These are phyloP conservation scores for Harpalus rufipes DNA, from an alignment of 2,888 invertebrate genomes.

Conservation along the genomic window DNA sequence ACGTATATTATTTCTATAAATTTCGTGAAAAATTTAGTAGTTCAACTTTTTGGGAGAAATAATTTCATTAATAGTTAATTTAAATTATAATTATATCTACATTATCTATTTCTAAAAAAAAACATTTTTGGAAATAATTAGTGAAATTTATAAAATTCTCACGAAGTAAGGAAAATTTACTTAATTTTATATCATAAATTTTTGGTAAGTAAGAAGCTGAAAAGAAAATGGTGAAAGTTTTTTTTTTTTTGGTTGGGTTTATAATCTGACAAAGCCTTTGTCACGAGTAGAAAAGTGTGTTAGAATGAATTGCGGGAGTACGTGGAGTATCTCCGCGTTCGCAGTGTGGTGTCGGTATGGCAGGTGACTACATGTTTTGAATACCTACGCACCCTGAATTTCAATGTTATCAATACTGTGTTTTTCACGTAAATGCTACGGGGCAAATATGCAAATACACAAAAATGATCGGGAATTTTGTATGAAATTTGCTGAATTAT, in stretches of 20 bases:
- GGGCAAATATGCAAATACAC: neutral
- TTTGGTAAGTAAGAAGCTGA: neutral
- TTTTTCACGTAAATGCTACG: neutral
- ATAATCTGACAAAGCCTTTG: neutral
- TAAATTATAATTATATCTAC: too few species aligned
- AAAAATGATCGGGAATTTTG: conserved; percentile 11
- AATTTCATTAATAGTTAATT: too few species aligned
- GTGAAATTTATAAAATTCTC: neutral
- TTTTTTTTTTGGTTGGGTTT: neutral
- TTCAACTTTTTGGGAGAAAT: too few species aligned
- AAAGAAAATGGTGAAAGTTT: neutral
- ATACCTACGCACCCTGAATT: neutral
- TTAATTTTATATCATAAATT: neutral
- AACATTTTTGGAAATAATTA: neutral
- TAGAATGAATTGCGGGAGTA: conserved; percentile 18
- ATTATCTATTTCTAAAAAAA: neutral
- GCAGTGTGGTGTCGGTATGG: neutral
- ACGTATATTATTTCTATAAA: too few species aligned
- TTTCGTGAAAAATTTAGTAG: too few species aligned
- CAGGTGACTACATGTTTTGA: conserved; percentile 12
- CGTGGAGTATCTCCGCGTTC: conserved; percentile 1
- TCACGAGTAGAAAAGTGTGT: conserved; percentile 3
- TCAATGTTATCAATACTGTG: conserved; percentile 20
- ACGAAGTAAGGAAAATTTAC: conserved; percentile 13
- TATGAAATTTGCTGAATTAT: conserved; percentile 32